Base-by-base conservation (phyloP, 2,113 vertebrate genomes). In the Ploceus nigricollis region DNA sequence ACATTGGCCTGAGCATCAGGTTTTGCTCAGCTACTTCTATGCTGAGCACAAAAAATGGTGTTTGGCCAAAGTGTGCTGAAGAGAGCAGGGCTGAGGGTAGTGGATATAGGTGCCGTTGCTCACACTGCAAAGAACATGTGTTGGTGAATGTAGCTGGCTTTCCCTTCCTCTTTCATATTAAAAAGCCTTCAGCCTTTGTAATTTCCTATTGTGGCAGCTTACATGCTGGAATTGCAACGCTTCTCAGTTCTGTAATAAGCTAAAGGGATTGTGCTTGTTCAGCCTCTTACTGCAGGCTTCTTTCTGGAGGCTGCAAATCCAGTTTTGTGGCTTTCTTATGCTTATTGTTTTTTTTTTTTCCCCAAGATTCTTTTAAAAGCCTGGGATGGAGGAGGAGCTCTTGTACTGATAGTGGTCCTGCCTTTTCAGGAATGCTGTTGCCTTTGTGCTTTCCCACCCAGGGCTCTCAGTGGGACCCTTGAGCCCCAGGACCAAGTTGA, bases 251-350 rank as follows among this genome's bases (percentile, higher is more conserved):
- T 24, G 42, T 92, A 56, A 76, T 82, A 86, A 96, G 71, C 79
- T 95, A 80, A 96, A 96, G 14, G 68, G 92, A 89, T 95, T 92
- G 82, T 89, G 76, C 68, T 90, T 95, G 86, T 92, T 94, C 60
- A 95, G 89, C 63, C 12, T 95, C 54, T 97, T 93, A 60, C 40
- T 92, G 48, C n/a, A 65, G 53, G 44, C 71, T 93, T 82, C 65
- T 72, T 90, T 68, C 57, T 90, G 58, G 47, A 90, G 64, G 63
- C 88, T 90, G 76, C 50, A 94, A 89, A 97, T 92, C 91, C 88
- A 89, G 86, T 92, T 97, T 92, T 90, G 88, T 88, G 71, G 39
- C 50, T 80, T 73, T 73, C 16, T 48, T 51, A 45, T 9, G 58
- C 42, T 51, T 83, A 47, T 9, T 27, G 9, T 0, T 9, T 31